Evolutionary conservation across 2,888 invertebrate species (phyloP).

Genomic region (Cantharis nigra): DNA sequence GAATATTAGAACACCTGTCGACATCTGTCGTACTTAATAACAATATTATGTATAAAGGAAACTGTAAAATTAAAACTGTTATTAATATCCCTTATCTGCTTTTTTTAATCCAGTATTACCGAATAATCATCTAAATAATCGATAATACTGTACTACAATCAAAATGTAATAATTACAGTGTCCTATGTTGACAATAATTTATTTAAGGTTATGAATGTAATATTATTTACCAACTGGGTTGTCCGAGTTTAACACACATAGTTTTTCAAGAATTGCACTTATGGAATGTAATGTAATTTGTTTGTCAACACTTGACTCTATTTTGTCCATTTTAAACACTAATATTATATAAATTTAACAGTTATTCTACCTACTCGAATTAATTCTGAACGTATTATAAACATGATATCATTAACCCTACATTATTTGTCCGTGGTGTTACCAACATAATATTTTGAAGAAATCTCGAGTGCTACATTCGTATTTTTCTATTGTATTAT

Average conservation of each 20-base stretch:
- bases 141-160: not conserved
- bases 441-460: not conserved
- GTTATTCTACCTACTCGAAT: not conserved
- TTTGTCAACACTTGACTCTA: not conserved
- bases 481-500: too few relatives aligned
- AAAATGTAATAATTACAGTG: not conserved
- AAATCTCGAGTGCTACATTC: too few relatives aligned
- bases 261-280: constrained; percentile 34
- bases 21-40: not conserved
- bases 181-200: not conserved
- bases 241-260: constrained; percentile 36
- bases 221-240: constrained; percentile 31
- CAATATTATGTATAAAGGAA: not conserved
- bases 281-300: constrained; percentile 31
- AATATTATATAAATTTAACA: not conserved
- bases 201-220: not conserved
- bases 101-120: too few relatives aligned
- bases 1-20: not conserved
- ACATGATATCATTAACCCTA: not conserved
- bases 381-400: not conserved
- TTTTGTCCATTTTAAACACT: not conserved
- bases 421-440: not conserved
- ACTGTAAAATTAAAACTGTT: not conserved
- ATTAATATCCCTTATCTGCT: too few relatives aligned
- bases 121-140: not conserved